Base-by-base conservation (phyloP, 1,140 invertebrate genomes). In the Aricia agestis region DNA sequence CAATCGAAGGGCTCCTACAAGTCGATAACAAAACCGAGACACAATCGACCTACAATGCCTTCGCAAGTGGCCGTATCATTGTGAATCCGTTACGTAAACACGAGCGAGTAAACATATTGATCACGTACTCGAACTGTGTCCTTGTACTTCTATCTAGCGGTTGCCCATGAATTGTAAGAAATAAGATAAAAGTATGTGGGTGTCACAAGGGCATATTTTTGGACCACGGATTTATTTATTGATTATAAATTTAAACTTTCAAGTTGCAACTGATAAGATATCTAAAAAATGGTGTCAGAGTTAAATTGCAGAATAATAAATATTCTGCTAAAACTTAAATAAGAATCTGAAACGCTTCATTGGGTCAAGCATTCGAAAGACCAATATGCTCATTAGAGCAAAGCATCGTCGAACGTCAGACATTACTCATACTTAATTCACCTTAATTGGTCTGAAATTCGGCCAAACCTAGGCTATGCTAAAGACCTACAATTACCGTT, bases 361-460 rank as follows among this genome's bases (percentile, higher is more conserved):
- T 36, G 36, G 36, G 36, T 9, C 6, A 36, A 36, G 36, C 5
- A 59, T 59, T 59, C 5, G n/a, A 3, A 17, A 59, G 36, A 5
- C 36, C 17, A 17, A 18, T 9, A 17, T n/a, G 58, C 17, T 17
- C 58, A 59, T 59, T 17, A n/a, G n/a, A 4, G n/a, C 6, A 25
- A 59, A 18, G 36, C 36, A 36, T 36, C 36, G 36, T 36, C 9
- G 9, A 36, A 36, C 36, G 36, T 36, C 36, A 36, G 36, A 36
- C 36, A 36, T 36, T 36, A 36, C 59, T 63, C 59, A 19, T 63
- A 19, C 17, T 25, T 63, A 63, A 63, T 63, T 63, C 10, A 17
- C 18, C 59, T 25, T 63, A 63, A 63, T 63, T 63, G 59, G 59
- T 6, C 18, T 63, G 59, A 63, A 63, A 63, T 63, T 63, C 59